Base-by-base conservation (phyloP, 2,888 invertebrate genomes). In the Acronicta alni region DNA sequence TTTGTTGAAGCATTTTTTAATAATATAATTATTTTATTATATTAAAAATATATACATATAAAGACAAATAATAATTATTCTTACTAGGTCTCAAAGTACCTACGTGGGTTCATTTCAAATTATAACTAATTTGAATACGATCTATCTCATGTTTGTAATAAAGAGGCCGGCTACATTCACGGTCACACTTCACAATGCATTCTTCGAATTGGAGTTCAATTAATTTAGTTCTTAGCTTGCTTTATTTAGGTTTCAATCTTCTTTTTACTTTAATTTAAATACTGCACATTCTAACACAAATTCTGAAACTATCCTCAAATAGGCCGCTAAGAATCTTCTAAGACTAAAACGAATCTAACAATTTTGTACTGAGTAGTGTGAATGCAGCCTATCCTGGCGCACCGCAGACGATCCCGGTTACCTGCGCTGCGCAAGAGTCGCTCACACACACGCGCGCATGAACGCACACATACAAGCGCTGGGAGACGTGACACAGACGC, bases 401-500 rank as follows among this genome's bases (percentile, higher is more conserved):
- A 80, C 77, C 78, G 84, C 76, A 87, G 86, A 86, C 90, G 90
- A 87, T 91, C 92, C 92, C 89, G 84, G 89, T 91, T 93, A 93
- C 93, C 93, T 93, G 92, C 91, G 92, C 86, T 93, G 92, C 91
- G 92, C 86, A 63, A 67, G 87, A 77, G 77, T 76, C 79, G 80
- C 79, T 67, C 76, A 75, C 76, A 46, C 75, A 64, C 77, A 68
- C 75, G 58, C 56, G 20, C 62, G 54, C 63, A 26, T 57, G 30
- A 65, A 65, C 67, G 60, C 63, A 68, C 75, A 63, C 76, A 63
- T 60, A 58, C 64, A 60, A 67, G 65, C 67, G 51, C 48, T 68
- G 48, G 74, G 86, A 85, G 87, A 89, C 91, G 89, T 85, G 89
- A 88, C 90, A 88, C 91, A 91, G 89, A 89, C 90, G 85, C 75